Conservation (phyloP, 1,140 invertebrate genomes). For the Nephila pilipes region DNA sequence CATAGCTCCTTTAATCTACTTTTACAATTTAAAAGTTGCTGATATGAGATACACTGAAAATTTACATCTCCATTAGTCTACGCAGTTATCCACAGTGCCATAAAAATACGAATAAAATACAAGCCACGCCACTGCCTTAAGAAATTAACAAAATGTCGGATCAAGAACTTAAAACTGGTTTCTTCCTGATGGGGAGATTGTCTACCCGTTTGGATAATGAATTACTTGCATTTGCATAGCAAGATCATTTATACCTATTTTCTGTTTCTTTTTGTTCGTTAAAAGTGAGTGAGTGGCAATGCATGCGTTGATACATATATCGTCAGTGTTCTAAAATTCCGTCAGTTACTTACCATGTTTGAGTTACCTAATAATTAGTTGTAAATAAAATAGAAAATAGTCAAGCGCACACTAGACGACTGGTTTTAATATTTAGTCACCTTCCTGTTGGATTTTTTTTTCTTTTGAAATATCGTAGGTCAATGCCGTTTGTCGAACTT, state of each 20-base stretch:
- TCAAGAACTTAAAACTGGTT: constrained; percentile 4
- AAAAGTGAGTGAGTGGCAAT: not conserved
- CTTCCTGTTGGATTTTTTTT: too few species aligned
- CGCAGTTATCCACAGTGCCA: too few species aligned
- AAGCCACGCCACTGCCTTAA: not conserved
- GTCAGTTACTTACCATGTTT: not conserved
- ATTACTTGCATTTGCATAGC: constrained; percentile 3
- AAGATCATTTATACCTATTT: constrained; percentile 3
- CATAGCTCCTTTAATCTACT: too few species aligned
- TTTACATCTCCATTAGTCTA: too few species aligned
- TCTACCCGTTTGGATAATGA: not conserved
- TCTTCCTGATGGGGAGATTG: constrained; percentile 13
- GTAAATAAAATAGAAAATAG: not conserved
- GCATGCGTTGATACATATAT: not conserved
- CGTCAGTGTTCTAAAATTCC: constrained; percentile 31
- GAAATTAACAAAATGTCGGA: not conserved
- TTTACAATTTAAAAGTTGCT: too few species aligned
- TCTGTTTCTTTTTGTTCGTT: not conserved
- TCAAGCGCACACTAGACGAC: not conserved
- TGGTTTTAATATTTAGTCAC: not conserved
- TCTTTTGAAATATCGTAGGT: too few species aligned
- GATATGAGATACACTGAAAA: too few species aligned
- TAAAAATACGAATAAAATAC: not conserved
- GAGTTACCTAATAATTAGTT: not conserved
- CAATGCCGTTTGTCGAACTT: too few species aligned